A percentile compares a stretch with the other conserved stretches of the same genome.
phyloP scores from a whole-genome alignment of 2,797 vertebrate genomes.

The Pantherophis alleghaniensis region DNA sequence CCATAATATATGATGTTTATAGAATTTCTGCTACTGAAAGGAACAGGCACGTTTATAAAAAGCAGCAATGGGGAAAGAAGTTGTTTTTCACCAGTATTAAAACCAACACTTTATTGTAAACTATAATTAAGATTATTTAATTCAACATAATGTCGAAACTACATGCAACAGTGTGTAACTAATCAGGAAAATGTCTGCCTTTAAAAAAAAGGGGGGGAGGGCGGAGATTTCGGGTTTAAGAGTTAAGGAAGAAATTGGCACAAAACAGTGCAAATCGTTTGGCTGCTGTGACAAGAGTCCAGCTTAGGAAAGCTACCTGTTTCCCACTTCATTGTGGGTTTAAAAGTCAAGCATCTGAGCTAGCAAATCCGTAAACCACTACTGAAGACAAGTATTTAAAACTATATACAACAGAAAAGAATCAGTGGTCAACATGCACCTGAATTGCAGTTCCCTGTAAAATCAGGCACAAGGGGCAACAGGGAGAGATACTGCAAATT shows the following conservation, averaged over 20 bases:
- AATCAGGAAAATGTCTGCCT: neutral
- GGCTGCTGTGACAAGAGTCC: neutral
- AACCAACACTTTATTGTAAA: slow-evolving; percentile 7
- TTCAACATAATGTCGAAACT: neutral
- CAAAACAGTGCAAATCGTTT: neutral
- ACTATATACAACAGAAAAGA: neutral
- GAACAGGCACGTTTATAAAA: slow-evolving; percentile 50
- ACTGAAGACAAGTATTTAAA: neutral
- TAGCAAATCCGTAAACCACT: neutral
- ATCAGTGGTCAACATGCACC: too few species aligned
- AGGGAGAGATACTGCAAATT: neutral
- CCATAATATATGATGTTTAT: slow-evolving; percentile 56
- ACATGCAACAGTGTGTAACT: neutral
- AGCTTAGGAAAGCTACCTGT: neutral
- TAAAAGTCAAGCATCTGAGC: neutral
- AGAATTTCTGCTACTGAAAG: slow-evolving; percentile 48
- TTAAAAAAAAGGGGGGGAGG: neutral
- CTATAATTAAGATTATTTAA: slow-evolving; percentile 10
- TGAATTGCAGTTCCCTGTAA: neutral
- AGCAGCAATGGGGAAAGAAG: slow-evolving; percentile 40
- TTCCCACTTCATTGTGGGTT: neutral
- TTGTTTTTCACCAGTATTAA: slow-evolving; percentile 13
- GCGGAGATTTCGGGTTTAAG: neutral
- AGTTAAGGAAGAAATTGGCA: neutral
- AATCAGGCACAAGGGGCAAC: neutral